Base-by-base conservation (phyloP, 2,888 invertebrate genomes). In the Pandemis heparana region DNA sequence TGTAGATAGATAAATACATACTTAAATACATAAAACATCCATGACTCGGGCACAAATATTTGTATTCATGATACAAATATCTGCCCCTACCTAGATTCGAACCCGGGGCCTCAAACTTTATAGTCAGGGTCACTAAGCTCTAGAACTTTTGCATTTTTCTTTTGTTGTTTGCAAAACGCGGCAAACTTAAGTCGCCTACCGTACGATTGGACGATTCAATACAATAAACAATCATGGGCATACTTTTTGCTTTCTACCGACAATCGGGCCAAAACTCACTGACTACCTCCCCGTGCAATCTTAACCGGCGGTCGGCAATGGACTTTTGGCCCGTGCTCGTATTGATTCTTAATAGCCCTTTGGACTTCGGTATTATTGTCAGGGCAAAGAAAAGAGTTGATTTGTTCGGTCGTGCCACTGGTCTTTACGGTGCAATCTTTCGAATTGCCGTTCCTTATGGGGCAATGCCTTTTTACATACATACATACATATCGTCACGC, bases 121-220 rank as follows among this genome's bases (percentile, higher is more conserved):
- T n/a, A n/a, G n/a, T n/a, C n/a, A n/a, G n/a, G n/a, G n/a, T n/a
- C n/a, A n/a, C n/a, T n/a, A n/a, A n/a, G n/a, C n/a, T n/a, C n/a
- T n/a, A n/a, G n/a, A n/a, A n/a, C n/a, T n/a, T n/a, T n/a, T n/a
- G n/a, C n/a, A n/a, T n/a, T n/a, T n/a, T n/a, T n/a, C n/a, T n/a
- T n/a, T n/a, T n/a, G n/a, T n/a, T n/a, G n/a, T n/a, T n/a, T n/a
- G n/a, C n/a, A n/a, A n/a, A 10, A 48, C 48, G 1, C 14, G 48
- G 48, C 53, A 53, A 53, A 53, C 53, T 53, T 53, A 10, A 53
- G 65, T 67, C 48, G 53, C 63, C 65, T 71, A 77, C 84, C 78
- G 82, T 92, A 89, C 90, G 65, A 76, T 77, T 85, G 84, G 90
- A 91, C 89, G 89, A 90, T 92, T 92, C 91, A 91, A 92, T 92